These are phyloP conservation scores for Onchidella celtica DNA, from an alignment of 2,888 invertebrate genomes.

Conservation along the genomic window DNA sequence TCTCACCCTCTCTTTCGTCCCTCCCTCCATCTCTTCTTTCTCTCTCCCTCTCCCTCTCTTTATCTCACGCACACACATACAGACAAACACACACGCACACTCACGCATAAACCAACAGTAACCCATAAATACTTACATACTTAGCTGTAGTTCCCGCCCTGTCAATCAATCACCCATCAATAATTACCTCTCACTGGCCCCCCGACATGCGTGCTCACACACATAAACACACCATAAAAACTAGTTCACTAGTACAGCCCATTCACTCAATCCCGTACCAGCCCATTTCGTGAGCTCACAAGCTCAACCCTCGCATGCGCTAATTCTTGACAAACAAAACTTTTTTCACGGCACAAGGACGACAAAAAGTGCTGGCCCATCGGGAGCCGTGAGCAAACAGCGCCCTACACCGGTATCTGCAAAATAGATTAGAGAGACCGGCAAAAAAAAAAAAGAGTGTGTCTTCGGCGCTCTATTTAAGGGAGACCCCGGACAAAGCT, in stretches of 20 bases:
- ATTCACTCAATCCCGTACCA: background rate
- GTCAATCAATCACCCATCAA: background rate
- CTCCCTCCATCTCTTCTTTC: background rate
- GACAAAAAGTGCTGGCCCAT: background rate
- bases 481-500: too few relatives aligned
- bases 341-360: background rate
- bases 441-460: too few relatives aligned
- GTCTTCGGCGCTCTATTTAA: too few relatives aligned
- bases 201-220: too few relatives aligned
- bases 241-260: background rate
- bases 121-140: too few relatives aligned
- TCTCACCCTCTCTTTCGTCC: constrained; percentile 15
- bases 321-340: background rate
- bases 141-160: too few relatives aligned
- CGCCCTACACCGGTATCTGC: background rate
- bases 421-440: background rate
- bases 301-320: too few relatives aligned
- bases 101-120: background rate
- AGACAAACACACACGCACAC: background rate
- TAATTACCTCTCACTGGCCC: background rate
- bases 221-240: background rate
- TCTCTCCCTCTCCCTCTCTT: background rate
- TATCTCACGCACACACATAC: constrained; percentile 13
- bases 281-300: background rate
- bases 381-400: background rate